Conservation (phyloP, 2,888 invertebrate species). For the Dascillus cervinus region DNA sequence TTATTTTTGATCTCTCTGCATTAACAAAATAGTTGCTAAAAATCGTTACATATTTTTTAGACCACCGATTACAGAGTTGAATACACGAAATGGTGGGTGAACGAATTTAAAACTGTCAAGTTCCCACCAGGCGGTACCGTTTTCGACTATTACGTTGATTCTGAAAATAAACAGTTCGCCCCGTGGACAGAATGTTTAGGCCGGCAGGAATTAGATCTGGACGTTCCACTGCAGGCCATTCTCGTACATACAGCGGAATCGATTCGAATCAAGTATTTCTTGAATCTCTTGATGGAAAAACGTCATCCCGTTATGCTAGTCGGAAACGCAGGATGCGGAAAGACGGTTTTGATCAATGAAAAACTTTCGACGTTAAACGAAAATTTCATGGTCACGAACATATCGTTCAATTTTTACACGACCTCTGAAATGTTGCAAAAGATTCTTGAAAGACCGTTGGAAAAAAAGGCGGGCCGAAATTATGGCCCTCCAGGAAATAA, state of each 20-base stretch:
- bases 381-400: constrained; percentile 81
- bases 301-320: constrained; percentile 92
- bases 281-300: constrained; percentile 82
- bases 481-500: constrained; percentile 94
- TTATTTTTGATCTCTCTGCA: neutral
- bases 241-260: constrained; percentile 92
- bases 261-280: constrained; percentile 78
- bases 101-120: constrained; percentile 91
- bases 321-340: constrained; percentile 88
- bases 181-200: constrained; percentile 86
- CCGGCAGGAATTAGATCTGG: constrained; percentile 86
- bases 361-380: constrained; percentile 68
- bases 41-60: constrained; percentile 32
- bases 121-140: constrained; percentile 89
- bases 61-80: constrained; percentile 66
- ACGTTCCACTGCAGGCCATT: constrained; percentile 86
- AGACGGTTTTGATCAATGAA: constrained; percentile 76
- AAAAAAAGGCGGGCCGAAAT: constrained; percentile 89
- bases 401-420: constrained; percentile 95
- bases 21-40: neutral
- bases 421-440: constrained; percentile 90
- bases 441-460: constrained; percentile 87
- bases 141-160: constrained; percentile 90
- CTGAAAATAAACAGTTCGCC: constrained; percentile 81
- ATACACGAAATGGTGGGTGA: constrained; percentile 96